Base-by-base conservation (phyloP, 2,113 vertebrate genomes). In the Oreochromis aureus region DNA sequence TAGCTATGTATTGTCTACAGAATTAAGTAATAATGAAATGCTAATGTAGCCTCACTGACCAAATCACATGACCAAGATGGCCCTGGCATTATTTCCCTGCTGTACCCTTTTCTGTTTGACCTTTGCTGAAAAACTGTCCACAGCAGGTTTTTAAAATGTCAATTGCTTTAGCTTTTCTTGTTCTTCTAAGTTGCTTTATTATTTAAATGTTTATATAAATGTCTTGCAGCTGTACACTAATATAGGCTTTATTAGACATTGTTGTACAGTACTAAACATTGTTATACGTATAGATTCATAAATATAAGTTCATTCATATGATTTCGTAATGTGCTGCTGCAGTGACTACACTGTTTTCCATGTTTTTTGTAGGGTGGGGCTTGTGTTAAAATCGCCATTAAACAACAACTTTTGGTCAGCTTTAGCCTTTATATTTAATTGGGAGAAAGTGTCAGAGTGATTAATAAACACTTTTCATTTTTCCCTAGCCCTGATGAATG, bases 51-150 rank as follows among this genome's bases (percentile, higher is more conserved):
- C 58, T 84, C 32, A 59, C 54, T 63, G 48, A 73, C 61, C 15
- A 16, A 16, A 59, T 84, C 61, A 51, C 46, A 81, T 76, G 46
- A 22, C 79, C 46, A 7, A 32, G 10, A 66, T 36, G 24, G 44
- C 82, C 54, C 56, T 58, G 39, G 2, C 54, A 41, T 41, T 85
- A 22, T 81, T 81, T 58, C 84, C 53, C 71, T 48, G 61, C 7
- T 80, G 27, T 87, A 19, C n/a, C 58, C 85, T 80, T 87, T 87
- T 81, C 84, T 69, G 73, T 91, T 71, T 83, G 73, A 89, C 86
- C 82, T 85, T 84, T 90, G 6, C 39, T 44, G 39, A 59, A 32
- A 86, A 83, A 84, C 46, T 34, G 46, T 63, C 36, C 58, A 71
- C 12, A 32, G 18, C 54, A 83, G 79, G 30, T 48, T 78, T 82